Evolutionary conservation across 2,888 invertebrate species (phyloP).

Genomic region (Tetheella fluctuosa): DNA sequence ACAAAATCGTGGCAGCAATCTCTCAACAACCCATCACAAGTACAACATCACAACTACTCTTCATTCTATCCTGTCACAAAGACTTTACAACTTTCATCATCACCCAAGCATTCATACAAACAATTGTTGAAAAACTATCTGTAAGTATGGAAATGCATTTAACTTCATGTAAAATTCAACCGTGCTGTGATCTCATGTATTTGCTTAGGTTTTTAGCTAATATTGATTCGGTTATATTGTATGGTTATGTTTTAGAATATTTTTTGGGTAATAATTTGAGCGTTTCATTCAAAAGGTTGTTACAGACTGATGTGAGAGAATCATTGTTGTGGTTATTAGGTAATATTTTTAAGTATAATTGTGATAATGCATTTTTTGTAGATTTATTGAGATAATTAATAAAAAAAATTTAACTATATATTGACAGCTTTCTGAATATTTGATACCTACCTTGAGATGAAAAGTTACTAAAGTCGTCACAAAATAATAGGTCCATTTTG

Average conservation of each 20-base stretch:
- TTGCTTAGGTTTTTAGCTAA: slow-evolving; percentile 63
- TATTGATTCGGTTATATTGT: slow-evolving; percentile 36
- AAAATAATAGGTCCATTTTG: no score
- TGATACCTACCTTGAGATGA: no score
- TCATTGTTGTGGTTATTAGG: slow-evolving; percentile 66
- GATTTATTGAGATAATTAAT: slow-evolving; percentile 28
- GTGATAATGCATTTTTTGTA: slow-evolving; percentile 44
- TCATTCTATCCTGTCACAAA: slow-evolving; percentile 62
- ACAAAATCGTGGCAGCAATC: slow-evolving; percentile 38
- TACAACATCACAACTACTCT: slow-evolving; percentile 50
- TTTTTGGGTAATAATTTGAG: slow-evolving; percentile 41
- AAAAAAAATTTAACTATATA: not conserved
- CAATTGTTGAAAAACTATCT: slow-evolving; percentile 38
- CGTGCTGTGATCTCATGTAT: slow-evolving; percentile 43
- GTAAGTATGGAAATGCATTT: slow-evolving; percentile 38
- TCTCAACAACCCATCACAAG: slow-evolving; percentile 30
- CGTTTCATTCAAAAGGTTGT: slow-evolving; percentile 36
- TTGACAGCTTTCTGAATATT: not conserved
- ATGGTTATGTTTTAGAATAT: slow-evolving; percentile 39
- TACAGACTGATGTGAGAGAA: slow-evolving; percentile 35
- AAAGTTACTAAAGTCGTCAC: no score
- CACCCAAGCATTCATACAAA: slow-evolving; percentile 39
- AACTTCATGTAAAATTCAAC: slow-evolving; percentile 25
- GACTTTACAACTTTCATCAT: slow-evolving; percentile 41
- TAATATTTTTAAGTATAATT: slow-evolving; percentile 54